Evolutionary conservation across 2,113 vertebrate species (phyloP).

Genomic region (Herpetotheres cachinnans): DNA sequence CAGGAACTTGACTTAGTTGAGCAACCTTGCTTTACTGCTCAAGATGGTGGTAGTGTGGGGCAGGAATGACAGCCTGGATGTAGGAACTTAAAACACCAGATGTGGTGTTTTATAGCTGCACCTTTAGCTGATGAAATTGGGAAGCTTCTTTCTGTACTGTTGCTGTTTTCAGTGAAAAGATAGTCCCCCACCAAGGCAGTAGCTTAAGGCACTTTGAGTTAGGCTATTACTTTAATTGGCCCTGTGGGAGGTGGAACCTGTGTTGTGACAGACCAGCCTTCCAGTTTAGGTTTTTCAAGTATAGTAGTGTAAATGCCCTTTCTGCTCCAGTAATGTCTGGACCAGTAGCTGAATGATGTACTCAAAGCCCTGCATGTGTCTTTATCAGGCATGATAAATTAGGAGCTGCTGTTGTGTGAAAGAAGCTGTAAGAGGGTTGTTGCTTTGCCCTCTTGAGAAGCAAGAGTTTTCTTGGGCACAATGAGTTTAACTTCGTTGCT

Average conservation of each 20-base stretch:
- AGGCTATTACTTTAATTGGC: background rate
- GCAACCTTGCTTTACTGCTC: background rate
- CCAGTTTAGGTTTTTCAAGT: background rate
- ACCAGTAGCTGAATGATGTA: background rate
- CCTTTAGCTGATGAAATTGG: background rate
- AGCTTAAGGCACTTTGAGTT: background rate
- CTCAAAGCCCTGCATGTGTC: background rate
- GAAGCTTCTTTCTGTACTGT: background rate
- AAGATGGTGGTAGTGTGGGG: background rate
- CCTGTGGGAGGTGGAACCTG: background rate
- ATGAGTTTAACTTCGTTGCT: background rate
- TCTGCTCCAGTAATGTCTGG: background rate
- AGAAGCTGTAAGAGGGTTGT: fast-evolving
- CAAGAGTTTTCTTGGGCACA: background rate
- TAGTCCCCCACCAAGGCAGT: background rate
- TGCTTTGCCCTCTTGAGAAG: background rate
- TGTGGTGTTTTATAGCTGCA: background rate
- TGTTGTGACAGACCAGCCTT: background rate
- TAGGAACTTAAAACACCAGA: background rate
- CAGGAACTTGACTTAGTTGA: background rate
- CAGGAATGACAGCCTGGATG: background rate
- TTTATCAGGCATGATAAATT: background rate
- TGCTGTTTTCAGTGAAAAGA: background rate
- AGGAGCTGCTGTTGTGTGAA: background rate
- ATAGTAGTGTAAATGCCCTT: background rate